Evolutionary conservation across 2,888 invertebrate genomes (phyloP).

Genomic region (Ferdinandea cuprea): DNA sequence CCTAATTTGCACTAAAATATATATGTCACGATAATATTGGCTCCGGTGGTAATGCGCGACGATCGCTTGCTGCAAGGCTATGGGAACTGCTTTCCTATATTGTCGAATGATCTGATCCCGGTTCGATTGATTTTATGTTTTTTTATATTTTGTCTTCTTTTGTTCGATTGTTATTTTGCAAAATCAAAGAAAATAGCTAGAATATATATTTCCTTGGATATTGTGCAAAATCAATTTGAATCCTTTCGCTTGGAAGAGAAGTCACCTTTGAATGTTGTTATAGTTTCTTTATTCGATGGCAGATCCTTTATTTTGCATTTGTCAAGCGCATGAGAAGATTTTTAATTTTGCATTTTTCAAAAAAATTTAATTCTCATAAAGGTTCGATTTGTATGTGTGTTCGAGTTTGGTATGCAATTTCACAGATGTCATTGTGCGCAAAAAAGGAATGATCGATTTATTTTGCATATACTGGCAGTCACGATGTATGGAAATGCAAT

Average conservation of each 20-base stretch:
- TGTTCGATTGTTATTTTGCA: slow-evolving; percentile 69
- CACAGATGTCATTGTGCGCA: slow-evolving; percentile 67
- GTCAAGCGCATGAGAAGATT: slow-evolving; percentile 68
- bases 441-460: slow-evolving; percentile 54
- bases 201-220: slow-evolving; percentile 55
- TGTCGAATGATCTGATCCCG: slow-evolving; percentile 54
- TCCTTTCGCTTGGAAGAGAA: slow-evolving; percentile 75
- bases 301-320: slow-evolving; percentile 57
- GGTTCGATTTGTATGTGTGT: background rate
- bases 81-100: slow-evolving; percentile 51
- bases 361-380: slow-evolving; percentile 44
- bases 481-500: slow-evolving; percentile 40
- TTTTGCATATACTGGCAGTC: slow-evolving; percentile 18
- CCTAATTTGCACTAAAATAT: slow-evolving; percentile 54
- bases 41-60: slow-evolving; percentile 33
- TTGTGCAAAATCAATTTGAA: slow-evolving; percentile 73
- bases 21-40: slow-evolving; percentile 51
- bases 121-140: slow-evolving; percentile 27
- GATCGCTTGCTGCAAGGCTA: slow-evolving; percentile 12
- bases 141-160: slow-evolving; percentile 30
- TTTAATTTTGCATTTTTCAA: slow-evolving; percentile 70
- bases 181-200: slow-evolving; percentile 51
- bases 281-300: slow-evolving; percentile 44
- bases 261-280: slow-evolving; percentile 63
- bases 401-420: slow-evolving; percentile 54